Base-by-base conservation (phyloP, 2,888 invertebrate genomes). In the Gortyna flavago region DNA sequence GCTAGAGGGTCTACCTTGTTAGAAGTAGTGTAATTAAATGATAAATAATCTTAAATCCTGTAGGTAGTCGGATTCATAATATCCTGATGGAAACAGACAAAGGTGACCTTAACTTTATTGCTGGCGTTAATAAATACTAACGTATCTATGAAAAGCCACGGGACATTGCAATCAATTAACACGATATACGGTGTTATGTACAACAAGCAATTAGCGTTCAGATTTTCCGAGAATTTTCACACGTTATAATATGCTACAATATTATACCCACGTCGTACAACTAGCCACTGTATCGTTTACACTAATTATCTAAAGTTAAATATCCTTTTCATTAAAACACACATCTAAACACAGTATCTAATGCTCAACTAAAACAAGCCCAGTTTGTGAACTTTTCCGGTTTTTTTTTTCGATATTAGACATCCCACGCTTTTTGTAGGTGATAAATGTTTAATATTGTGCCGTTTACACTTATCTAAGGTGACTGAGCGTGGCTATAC, bases 401-500 rank as follows among this genome's bases (percentile, higher is more conserved):
- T n/a, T n/a, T n/a, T n/a, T n/a, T n/a, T n/a, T n/a, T 74, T 7
- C 13, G n/a, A 32, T 74, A 44, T 57, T 41, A n/a, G 9, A 51
- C 51, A 67, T 35, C 0, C 0, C 11, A 57, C 9, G 32, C 25
- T 75, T 74, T 75, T 74, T 72, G 38, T 64, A 41, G 59, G n/a
- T 73, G n/a, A n/a, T n/a, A n/a, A n/a, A n/a, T n/a, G n/a, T n/a
- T n/a, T n/a, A n/a, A n/a, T n/a, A n/a, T n/a, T 54, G 35, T 61
- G 48, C 18, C 41, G 4, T 79, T 62, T 38, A 29, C 21, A 74
- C 69, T 74, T 79, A 85, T 74, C 68, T 72, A 69, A 84, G 86
- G 73, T 79, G 48, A 44, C 61, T 25, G 13, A 59, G n/a, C 32
- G 57, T 16, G 11, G 21, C 44, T 44, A 59, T 35, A 54, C 38